Percentiles rank a stretch among this genome's conserved stretches.
These are phyloP conservation scores for Garra rufa DNA, from an alignment of 2,113 vertebrate species.

Conservation along the genomic window DNA sequence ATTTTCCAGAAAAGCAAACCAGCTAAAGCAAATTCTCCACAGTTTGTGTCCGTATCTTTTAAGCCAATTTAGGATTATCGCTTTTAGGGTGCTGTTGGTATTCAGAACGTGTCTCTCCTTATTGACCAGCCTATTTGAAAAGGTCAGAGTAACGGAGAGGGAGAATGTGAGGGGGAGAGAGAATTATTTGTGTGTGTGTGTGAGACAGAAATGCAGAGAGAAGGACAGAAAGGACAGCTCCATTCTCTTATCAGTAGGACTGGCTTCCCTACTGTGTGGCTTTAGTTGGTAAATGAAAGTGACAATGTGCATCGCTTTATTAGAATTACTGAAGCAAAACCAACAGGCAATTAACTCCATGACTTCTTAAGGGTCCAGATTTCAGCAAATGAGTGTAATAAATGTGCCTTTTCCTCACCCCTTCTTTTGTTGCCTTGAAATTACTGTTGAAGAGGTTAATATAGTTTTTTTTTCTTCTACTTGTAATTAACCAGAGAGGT, in stretches of 20 bases:
- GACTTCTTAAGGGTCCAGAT: conserved; percentile 53
- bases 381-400: conserved; percentile 47
- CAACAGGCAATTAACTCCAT: conserved; percentile 55
- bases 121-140: conserved; percentile 57
- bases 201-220: conserved; percentile 14
- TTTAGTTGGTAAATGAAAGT: conserved; percentile 54
- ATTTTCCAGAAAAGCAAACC: conserved; percentile 41
- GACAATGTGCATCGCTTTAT: conserved; percentile 61
- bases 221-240: conserved; percentile 39
- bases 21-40: conserved; percentile 34
- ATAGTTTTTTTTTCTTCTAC: conserved; percentile 36
- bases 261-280: conserved; percentile 46
- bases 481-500: conserved; percentile 51
- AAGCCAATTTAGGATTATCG: conserved; percentile 37
- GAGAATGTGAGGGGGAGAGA: conserved; percentile 32
- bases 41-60: conserved; percentile 38
- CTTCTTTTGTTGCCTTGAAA: conserved; percentile 57
- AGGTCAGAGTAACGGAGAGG: conserved; percentile 53
- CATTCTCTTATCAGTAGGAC: conserved; percentile 49
- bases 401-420: conserved; percentile 38
- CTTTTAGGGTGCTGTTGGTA: conserved; percentile 46
- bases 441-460: conserved; percentile 55
- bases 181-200: conserved; percentile 14
- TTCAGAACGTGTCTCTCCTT: conserved; percentile 55
- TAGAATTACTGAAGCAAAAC: conserved; percentile 61